These are phyloP conservation scores for Temnothorax nylanderi DNA, from an alignment of 1,140 invertebrate species.

Conservation along the genomic window DNA sequence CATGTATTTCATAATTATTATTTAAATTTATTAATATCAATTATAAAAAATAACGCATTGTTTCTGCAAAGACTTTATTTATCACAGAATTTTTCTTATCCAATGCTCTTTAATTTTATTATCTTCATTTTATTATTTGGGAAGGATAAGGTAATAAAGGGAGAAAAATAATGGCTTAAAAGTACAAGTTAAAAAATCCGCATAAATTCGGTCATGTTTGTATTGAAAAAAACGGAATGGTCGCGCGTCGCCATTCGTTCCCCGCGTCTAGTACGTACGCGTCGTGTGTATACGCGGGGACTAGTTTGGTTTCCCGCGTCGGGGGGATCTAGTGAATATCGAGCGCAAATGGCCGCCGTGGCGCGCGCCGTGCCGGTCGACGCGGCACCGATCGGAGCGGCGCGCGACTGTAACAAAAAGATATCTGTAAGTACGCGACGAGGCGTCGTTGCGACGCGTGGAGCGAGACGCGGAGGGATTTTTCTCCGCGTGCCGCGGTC, in stretches of 20 bases:
- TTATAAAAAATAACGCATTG: neutral
- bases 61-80: conserved; percentile 7
- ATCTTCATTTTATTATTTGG: neutral
- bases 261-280: neutral
- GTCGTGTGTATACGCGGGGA: neutral
- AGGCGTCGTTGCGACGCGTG: conserved; percentile 7
- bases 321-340: conserved; percentile 73
- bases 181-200: neutral
- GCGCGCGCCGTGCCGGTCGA: conserved; percentile 64
- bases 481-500: conserved; percentile 53
- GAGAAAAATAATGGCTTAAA: neutral
- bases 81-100: neutral
- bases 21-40: neutral
- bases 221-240: neutral
- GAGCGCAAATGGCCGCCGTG: conserved; percentile 76
- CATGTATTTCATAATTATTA: neutral
- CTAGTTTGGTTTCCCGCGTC: conserved; percentile 73
- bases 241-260: neutral
- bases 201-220: neutral
- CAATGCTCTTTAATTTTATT: neutral
- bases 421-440: conserved; percentile 72
- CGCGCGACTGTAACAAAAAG: conserved; percentile 55
- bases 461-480: conserved; percentile 54
- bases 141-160: neutral
- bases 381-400: conserved; percentile 42